Evolutionary conservation across 64 coral and sea anemone genomes (phyloP), one percentile per base, ranked within the genome.

Genomic region (Pocillopora damicornis): DNA sequence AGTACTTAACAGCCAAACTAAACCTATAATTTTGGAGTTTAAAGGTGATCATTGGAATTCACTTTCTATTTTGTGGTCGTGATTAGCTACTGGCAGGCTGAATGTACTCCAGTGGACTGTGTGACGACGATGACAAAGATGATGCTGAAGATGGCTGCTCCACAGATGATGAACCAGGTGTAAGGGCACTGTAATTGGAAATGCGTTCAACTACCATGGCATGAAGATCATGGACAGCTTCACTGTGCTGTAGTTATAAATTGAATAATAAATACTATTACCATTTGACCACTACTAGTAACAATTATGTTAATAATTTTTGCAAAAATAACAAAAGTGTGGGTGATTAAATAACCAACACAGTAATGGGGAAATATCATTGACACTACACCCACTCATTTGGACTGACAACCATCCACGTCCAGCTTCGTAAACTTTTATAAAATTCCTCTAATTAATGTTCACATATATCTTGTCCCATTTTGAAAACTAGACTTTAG

Each of bases 141-240:
- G 97, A 95, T 16, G 89, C 94, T 37, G 97, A 99, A 0, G 97
- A 93, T 63, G 91, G 79, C 63, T 99, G 97, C n/a, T 99, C 97
- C 74, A 89, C 85, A 0, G 97, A 99, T 35, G 86, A 86, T 45
- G 91, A 90, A 26, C 88, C 81, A 11, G 90, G 93, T 9, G 90
- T 93, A 5, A 88, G 66, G 1, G 90, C 88, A 57, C 92, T 99
- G 58, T 77, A 75, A 72, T 75, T 92, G 15, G 97, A 93, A 26
- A 95, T 75, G 30, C 91, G 93, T 59, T 99, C 90, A 85, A 99
- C 90, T 63, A 99, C 42, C n/a, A 87, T 76, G 78, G 90, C 90
- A 89, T 99, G 97, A 2, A 98, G 83, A 77, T 99, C 97, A 87
- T 99, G 97, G 45, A 95, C 83, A 12, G 86, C 87, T 69, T 99